phyloP scores from a whole-genome alignment of 2,113 vertebrate species.

The Clarias batrachus region DNA sequence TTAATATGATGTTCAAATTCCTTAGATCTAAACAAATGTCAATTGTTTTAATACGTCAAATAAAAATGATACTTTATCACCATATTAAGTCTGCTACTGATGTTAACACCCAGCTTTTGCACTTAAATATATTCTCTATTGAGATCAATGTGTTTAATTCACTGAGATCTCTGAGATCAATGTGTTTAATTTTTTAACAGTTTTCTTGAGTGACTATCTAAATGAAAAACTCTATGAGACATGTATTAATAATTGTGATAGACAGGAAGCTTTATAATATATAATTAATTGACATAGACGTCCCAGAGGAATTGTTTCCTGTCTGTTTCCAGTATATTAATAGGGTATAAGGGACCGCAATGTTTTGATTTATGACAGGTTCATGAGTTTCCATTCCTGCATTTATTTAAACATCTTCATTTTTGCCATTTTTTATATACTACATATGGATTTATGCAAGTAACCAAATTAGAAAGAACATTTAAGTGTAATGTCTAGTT shows the following conservation, averaged over 20 bases:
- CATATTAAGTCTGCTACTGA: not conserved
- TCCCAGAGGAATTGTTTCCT: constrained; percentile 62
- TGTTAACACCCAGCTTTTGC: not conserved
- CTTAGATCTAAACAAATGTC: not conserved
- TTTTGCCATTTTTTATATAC: not conserved
- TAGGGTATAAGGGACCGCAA: constrained; percentile 3
- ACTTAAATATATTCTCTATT: not conserved
- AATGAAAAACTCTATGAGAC: constrained; percentile 56
- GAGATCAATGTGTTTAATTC: not conserved
- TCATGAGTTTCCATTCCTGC: not conserved
- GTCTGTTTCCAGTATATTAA: constrained; percentile 67
- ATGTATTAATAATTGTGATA: constrained; percentile 56
- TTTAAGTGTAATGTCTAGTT: not conserved
- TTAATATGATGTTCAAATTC: not conserved
- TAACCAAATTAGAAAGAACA: not conserved
- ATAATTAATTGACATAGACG: constrained; percentile 77
- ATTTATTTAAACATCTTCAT: not conserved
- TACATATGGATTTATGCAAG: not conserved
- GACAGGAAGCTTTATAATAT: constrained; percentile 46
- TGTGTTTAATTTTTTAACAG: constrained; percentile 12
- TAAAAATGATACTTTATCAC: not conserved
- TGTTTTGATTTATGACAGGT: not conserved
- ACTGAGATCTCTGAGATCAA: not conserved
- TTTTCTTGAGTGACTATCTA: not conserved
- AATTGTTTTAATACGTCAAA: not conserved